Conservation (phyloP, 53 echinoderm and acorn worm genomes). For the Zoroaster sp. region DNA sequence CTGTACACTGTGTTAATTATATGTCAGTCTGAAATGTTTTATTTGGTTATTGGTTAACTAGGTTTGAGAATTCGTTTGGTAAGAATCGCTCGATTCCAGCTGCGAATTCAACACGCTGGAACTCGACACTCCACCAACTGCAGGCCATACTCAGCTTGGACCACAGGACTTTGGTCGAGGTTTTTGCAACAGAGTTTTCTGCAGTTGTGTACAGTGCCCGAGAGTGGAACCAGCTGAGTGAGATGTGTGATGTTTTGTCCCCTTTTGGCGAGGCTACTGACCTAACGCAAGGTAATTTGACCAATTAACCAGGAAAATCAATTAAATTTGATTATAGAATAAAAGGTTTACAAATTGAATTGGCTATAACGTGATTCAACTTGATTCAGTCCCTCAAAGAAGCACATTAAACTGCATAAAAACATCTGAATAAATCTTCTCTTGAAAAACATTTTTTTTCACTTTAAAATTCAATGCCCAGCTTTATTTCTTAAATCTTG, state of each 20-base stretch:
- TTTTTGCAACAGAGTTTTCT: background rate
- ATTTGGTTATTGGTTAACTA: background rate
- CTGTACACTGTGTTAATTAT: too few relatives aligned
- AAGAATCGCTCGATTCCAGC: conserved; percentile 5
- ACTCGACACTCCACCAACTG: conserved; percentile 39
- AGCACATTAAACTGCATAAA: too few relatives aligned
- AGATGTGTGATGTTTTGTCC: conserved; percentile 27
- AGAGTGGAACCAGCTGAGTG: conserved; percentile 51
- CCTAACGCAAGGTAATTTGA: conserved; percentile 47
- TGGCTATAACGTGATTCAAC: too few relatives aligned
- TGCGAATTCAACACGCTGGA: conserved; percentile 43
- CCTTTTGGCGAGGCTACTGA: conserved; percentile 56
- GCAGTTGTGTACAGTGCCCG: conserved; percentile 2
- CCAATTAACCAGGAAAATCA: too few relatives aligned
- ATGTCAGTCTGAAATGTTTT: too few relatives aligned
- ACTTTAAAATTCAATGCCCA: too few relatives aligned
- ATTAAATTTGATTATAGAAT: too few relatives aligned
- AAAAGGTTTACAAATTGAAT: too few relatives aligned
- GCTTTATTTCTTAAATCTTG: too few relatives aligned
- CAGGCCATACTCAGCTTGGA: conserved; percentile 20
- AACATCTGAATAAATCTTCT: too few relatives aligned
- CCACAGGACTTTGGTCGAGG: background rate
- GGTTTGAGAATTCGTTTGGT: conserved; percentile 44
- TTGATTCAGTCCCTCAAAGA: too few relatives aligned
- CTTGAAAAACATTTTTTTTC: too few relatives aligned